Percentiles rank a stretch among this genome's conserved stretches.
Conservation (phyloP, 2,113 vertebrate genomes). For the Grantiella picta region DNA sequence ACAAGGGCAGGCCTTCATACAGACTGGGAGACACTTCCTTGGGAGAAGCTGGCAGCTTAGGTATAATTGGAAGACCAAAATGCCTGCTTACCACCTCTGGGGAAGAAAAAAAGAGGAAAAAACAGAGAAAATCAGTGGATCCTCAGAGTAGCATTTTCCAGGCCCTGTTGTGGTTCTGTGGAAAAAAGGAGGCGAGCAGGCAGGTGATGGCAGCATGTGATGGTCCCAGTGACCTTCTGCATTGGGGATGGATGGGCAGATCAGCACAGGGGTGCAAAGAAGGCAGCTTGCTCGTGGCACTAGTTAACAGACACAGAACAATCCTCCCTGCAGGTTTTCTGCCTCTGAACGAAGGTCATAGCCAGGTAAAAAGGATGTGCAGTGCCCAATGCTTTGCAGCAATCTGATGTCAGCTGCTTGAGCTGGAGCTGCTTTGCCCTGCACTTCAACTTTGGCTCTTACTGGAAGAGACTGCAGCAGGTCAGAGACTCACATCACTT, state of each 20-base stretch:
- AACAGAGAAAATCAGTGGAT: not conserved
- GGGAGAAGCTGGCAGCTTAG: not conserved
- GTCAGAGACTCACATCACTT: not conserved
- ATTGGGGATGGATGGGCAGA: accelerated
- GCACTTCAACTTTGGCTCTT: not conserved
- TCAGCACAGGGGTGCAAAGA: not conserved
- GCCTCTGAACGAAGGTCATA: not conserved
- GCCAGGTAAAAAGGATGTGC: not conserved
- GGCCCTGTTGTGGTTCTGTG: not conserved
- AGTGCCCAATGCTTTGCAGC: not conserved
- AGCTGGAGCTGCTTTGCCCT: not conserved
- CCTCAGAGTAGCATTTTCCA: not conserved
- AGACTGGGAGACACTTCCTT: not conserved
- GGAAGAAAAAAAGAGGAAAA: not conserved
- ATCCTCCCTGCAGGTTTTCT: not conserved
- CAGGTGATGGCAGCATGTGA: not conserved
- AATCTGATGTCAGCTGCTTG: not conserved
- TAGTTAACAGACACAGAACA: not conserved
- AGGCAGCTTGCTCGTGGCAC: not conserved
- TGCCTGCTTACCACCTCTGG: not conserved
- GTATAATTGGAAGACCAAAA: not conserved
- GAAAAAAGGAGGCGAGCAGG: not conserved
- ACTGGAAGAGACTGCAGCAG: not conserved
- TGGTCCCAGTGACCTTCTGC: not conserved
- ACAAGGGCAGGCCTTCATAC: not conserved